phyloP scores from a whole-genome alignment of 1,140 invertebrate species.

The Heliothis virescens region DNA sequence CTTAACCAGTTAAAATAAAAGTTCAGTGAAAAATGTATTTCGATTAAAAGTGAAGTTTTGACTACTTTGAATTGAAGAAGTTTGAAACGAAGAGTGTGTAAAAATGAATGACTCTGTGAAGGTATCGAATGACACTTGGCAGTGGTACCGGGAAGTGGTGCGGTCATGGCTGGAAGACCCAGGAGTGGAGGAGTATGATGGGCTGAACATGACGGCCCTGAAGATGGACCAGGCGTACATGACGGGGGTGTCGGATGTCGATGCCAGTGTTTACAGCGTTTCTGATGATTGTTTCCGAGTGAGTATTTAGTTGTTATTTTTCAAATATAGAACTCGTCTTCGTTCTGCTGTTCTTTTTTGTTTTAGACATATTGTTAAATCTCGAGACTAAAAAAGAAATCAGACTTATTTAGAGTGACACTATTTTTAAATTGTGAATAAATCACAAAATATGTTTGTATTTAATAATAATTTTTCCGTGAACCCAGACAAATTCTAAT shows the following conservation, averaged over 20 bases:
- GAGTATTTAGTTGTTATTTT: slow-evolving; percentile 61
- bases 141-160: slow-evolving; percentile 73
- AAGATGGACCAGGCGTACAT: slow-evolving; percentile 88
- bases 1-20: background rate
- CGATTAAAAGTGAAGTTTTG: slow-evolving; percentile 44
- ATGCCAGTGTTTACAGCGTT: slow-evolving; percentile 86
- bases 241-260: slow-evolving; percentile 70
- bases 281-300: slow-evolving; percentile 88
- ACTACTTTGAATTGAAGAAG: slow-evolving; percentile 53
- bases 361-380: too few relatives aligned
- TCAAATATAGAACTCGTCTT: background rate
- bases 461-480: too few relatives aligned
- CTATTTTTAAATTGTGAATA: too few relatives aligned
- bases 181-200: slow-evolving; percentile 72
- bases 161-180: slow-evolving; percentile 83
- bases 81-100: slow-evolving; percentile 41
- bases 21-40: slow-evolving; percentile 17
- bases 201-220: slow-evolving; percentile 81
- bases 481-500: too few relatives aligned
- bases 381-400: background rate
- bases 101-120: slow-evolving; percentile 73
- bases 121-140: slow-evolving; percentile 68
- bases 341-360: background rate
- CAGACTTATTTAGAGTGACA: too few relatives aligned
- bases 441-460: too few relatives aligned